Conservation (phyloP, 1,140 invertebrate genomes). For the Solen grandis region DNA sequence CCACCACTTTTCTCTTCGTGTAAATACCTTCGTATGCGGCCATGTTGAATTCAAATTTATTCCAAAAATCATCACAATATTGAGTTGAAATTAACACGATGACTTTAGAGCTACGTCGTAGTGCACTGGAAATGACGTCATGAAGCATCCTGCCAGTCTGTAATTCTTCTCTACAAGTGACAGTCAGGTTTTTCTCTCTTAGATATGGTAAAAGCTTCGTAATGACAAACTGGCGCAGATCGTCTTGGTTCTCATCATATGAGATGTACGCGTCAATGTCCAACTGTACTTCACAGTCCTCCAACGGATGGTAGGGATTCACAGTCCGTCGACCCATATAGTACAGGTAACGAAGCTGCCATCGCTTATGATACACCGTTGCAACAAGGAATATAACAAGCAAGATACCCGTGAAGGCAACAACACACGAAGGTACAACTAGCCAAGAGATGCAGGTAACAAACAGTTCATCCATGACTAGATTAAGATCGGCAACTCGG, state of each 20-base stretch:
- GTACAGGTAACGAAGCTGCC: conserved; percentile 19
- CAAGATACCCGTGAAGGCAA: neutral
- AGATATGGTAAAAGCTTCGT: neutral
- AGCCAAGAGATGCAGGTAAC: neutral
- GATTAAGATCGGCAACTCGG: neutral
- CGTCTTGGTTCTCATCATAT: conserved; percentile 7
- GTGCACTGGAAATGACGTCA: neutral
- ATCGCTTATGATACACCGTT: conserved; percentile 13
- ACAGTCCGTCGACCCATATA: conserved; percentile 24
- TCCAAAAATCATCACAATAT: conserved; percentile 22
- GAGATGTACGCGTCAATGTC: conserved; percentile 36
- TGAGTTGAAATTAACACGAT: neutral
- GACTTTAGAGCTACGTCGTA: conserved; percentile 11
- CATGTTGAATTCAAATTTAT: conserved; percentile 44
- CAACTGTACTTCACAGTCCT: neutral
- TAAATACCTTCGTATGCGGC: conserved; percentile 27
- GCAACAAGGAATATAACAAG: conserved; percentile 1
- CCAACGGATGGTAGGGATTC: conserved; percentile 10
- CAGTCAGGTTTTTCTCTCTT: neutral
- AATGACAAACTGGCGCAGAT: neutral
- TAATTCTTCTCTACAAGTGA: conserved; percentile 13
- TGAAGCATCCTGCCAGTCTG: neutral
- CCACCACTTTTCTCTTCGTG: conserved; percentile 9
- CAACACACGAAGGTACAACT: conserved; percentile 19
- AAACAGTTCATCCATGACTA: neutral